Conservation (phyloP, 2,888 invertebrate genomes). For the Agonopterix arenella region DNA sequence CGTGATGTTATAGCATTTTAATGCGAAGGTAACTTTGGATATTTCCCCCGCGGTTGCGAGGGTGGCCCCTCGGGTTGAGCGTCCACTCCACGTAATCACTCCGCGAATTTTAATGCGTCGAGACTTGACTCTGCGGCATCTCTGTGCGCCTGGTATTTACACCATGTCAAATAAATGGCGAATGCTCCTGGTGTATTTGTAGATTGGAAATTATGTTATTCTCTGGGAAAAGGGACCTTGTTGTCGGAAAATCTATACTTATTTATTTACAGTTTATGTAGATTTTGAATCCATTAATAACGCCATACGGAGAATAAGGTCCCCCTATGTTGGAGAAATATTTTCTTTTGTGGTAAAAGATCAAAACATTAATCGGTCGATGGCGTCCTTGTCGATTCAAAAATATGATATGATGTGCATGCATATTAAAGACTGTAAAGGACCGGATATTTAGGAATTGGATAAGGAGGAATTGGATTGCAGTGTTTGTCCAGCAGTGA, state of each 20-base stretch:
- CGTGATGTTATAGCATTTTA: slow-evolving; percentile 31
- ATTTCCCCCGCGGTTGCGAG: slow-evolving; percentile 28
- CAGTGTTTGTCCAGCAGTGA: too few species aligned
- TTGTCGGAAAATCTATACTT: not conserved
- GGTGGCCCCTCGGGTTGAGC: slow-evolving; percentile 8
- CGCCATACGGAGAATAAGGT: too few species aligned
- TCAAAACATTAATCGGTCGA: too few species aligned
- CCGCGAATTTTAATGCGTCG: slow-evolving; percentile 20
- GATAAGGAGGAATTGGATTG: too few species aligned
- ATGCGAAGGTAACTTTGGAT: slow-evolving; percentile 19
- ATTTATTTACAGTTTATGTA: too few species aligned
- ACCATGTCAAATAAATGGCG: slow-evolving; percentile 7
- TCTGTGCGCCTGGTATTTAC: slow-evolving; percentile 18
- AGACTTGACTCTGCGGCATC: slow-evolving; percentile 9
- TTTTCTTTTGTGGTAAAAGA: too few species aligned
- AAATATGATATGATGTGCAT: too few species aligned
- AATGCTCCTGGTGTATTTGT: not conserved
- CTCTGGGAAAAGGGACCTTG: not conserved
- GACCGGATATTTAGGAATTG: too few species aligned
- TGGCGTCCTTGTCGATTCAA: too few species aligned
- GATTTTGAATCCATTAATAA: too few species aligned
- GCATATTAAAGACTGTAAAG: too few species aligned
- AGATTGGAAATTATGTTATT: not conserved
- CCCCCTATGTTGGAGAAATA: too few species aligned
- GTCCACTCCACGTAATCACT: slow-evolving; percentile 38